A percentile compares a stretch with the other conserved stretches of the same genome.
Conservation (phyloP, 2,113 vertebrate species). For the Platysternon megacephalum region DNA sequence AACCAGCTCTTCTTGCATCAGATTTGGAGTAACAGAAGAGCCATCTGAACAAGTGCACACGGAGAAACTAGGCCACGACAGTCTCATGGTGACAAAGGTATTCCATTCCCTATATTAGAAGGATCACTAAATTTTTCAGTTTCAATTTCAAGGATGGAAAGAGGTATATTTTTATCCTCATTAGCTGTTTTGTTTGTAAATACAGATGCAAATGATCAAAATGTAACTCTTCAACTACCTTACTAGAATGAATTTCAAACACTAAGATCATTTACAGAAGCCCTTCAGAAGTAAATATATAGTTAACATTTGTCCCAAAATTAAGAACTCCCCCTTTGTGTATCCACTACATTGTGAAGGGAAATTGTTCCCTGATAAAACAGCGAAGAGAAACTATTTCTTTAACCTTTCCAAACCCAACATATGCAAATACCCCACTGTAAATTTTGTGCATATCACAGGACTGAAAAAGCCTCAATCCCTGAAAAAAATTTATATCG, state of each 20-base stretch:
- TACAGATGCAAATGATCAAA: neutral
- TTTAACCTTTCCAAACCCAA: neutral
- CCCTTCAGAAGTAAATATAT: neutral
- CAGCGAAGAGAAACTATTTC: neutral
- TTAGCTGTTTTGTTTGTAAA: neutral
- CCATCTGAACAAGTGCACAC: neutral
- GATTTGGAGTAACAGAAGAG: neutral
- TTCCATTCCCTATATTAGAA: neutral
- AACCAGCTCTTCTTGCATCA: neutral
- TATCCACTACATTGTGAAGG: neutral
- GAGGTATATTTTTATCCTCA: neutral
- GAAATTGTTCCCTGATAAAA: neutral
- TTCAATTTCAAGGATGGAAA: neutral
- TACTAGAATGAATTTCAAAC: neutral
- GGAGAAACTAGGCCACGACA: neutral
- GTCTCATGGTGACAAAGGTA: neutral
- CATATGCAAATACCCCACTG: neutral
- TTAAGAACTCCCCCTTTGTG: neutral
- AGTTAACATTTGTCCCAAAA: neutral
- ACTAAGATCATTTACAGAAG: neutral
- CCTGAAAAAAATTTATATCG: neutral
- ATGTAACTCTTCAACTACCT: neutral
- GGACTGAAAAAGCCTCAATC: neutral
- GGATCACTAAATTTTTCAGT: neutral
- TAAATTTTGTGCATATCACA: neutral